These are phyloP conservation scores for Tethea ocularis DNA, from an alignment of 2,888 invertebrate genomes.

Conservation along the genomic window DNA sequence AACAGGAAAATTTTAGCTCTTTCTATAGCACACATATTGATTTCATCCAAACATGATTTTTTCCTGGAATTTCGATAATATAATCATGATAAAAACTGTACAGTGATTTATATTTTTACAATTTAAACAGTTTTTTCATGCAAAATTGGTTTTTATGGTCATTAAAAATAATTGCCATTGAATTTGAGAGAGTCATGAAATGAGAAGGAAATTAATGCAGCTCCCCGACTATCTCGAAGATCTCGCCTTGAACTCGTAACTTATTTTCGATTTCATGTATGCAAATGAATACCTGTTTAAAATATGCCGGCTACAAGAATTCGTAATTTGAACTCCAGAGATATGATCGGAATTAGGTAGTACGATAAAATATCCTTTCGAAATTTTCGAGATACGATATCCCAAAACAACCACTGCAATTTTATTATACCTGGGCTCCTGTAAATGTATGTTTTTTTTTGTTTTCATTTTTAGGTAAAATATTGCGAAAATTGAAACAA, in stretches of 20 bases:
- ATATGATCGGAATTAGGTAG: neutral
- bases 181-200: neutral
- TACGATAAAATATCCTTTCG: neutral
- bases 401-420: neutral
- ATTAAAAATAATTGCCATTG: conserved; percentile 2
- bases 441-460: neutral
- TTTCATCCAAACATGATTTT: too few relatives aligned
- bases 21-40: too few relatives aligned
- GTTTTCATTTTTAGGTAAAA: too few relatives aligned
- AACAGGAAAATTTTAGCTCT: neutral
- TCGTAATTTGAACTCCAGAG: neutral
- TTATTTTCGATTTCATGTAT: neutral
- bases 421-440: neutral
- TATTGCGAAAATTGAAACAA: conserved; percentile 11
- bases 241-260: neutral
- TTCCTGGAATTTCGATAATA: neutral
- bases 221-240: neutral
- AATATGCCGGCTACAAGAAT: neutral
- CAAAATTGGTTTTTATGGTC: neutral
- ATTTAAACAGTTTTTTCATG: neutral
- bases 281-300: neutral
- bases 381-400: neutral
- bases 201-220: neutral
- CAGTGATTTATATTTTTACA: neutral
- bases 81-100: neutral